These are phyloP conservation scores for Sitophilus oryzae DNA, from an alignment of 1,140 invertebrate genomes.

Conservation along the genomic window DNA sequence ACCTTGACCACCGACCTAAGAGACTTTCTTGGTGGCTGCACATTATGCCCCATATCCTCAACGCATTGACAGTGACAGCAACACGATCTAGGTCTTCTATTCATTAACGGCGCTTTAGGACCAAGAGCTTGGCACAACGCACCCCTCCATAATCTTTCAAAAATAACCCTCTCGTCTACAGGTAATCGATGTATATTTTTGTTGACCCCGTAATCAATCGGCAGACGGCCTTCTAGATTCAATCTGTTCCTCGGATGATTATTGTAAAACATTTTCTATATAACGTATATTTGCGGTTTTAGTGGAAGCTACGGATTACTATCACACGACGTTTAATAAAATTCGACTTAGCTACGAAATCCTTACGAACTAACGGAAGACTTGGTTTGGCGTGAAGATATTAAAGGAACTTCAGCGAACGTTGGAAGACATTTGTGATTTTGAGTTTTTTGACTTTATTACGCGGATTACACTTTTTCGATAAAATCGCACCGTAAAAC, in stretches of 20 bases:
- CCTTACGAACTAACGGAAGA: slow-evolving; percentile 34
- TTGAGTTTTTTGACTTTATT: slow-evolving; percentile 28
- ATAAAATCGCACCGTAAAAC: background rate
- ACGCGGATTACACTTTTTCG: slow-evolving; percentile 13
- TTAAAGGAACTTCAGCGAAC: slow-evolving; percentile 13
- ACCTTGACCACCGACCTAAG: slow-evolving; percentile 60
- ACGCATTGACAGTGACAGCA: slow-evolving; percentile 43
- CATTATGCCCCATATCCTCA: slow-evolving; percentile 4
- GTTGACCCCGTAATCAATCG: slow-evolving; percentile 8
- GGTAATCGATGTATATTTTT: slow-evolving; percentile 37
- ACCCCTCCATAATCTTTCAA: slow-evolving; percentile 57
- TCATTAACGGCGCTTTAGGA: slow-evolving; percentile 37
- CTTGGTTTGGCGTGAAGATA: slow-evolving; percentile 22
- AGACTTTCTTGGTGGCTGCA: slow-evolving; percentile 43
- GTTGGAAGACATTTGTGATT: slow-evolving; percentile 45
- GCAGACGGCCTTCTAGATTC: slow-evolving; percentile 7
- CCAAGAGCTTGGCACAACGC: slow-evolving; percentile 48
- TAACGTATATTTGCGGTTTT: background rate
- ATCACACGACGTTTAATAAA: slow-evolving; percentile 22
- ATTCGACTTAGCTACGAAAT: background rate
- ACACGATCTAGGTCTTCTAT: slow-evolving; percentile 39
- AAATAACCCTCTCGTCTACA: slow-evolving; percentile 52
- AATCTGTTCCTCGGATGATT: slow-evolving; percentile 11
- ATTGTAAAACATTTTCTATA: slow-evolving; percentile 14
- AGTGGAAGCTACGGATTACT: slow-evolving; percentile 24